Percentiles rank a stretch among this genome's conserved stretches.
phyloP scores from a whole-genome alignment of 1,140 invertebrate species.

The Pogonomyrmex californicus region DNA sequence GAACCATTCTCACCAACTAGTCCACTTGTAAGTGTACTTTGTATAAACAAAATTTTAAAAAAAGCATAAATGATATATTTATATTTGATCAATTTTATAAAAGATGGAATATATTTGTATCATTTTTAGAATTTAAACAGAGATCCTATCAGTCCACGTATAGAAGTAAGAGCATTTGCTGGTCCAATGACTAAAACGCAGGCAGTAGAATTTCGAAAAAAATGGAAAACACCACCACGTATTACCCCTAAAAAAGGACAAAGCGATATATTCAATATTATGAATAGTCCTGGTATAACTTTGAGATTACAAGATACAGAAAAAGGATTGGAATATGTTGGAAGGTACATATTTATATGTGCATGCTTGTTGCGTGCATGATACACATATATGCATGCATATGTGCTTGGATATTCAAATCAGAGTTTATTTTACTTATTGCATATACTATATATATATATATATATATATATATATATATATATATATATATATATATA shows the following conservation, averaged over 20 bases:
- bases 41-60: constrained; percentile 30
- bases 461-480: no score
- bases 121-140: constrained; percentile 88
- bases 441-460: no score
- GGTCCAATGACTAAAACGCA: constrained; percentile 94
- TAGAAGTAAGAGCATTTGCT: constrained; percentile 93
- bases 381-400: no score
- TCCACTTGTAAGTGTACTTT: constrained; percentile 88
- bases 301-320: constrained; percentile 92
- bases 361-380: no score
- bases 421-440: no score
- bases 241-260: constrained; percentile 66
- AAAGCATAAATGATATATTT: neutral
- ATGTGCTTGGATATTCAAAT: no score
- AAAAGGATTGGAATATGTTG: constrained; percentile 94
- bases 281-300: constrained; percentile 80
- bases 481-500: no score
- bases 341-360: constrained; percentile 87
- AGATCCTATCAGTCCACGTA: constrained; percentile 89
- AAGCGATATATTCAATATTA: constrained; percentile 61
- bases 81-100: neutral
- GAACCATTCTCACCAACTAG: constrained; percentile 90
- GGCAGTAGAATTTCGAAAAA: constrained; percentile 91
- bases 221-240: constrained; percentile 94
- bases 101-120: neutral